Evolutionary conservation across 1,140 invertebrate species (phyloP).

Genomic region (Penaeus indicus): DNA sequence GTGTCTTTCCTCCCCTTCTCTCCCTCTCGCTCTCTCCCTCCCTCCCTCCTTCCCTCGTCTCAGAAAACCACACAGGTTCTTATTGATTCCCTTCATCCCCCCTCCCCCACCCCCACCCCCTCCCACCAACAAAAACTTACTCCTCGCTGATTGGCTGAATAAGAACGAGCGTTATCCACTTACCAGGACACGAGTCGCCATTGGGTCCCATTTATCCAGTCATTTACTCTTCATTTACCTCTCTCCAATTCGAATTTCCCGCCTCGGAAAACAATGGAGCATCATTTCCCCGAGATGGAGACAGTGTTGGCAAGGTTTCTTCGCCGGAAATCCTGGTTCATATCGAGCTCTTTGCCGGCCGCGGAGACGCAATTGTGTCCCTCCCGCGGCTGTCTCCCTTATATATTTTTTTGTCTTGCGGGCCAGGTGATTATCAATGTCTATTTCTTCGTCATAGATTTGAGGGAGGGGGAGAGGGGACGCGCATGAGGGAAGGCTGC

Average conservation of each 20-base stretch:
- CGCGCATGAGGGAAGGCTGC: too few species aligned
- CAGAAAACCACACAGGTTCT: slow-evolving; percentile 46
- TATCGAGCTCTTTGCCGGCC: background rate
- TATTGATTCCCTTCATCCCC: slow-evolving; percentile 41
- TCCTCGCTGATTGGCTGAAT: slow-evolving; percentile 60
- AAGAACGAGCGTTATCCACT: slow-evolving; percentile 57
- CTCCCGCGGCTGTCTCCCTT: background rate
- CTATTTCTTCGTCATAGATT: too few species aligned
- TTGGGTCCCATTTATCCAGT: slow-evolving; percentile 40
- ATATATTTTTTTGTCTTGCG: background rate
- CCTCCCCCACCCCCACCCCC: background rate
- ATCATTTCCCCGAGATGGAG: slow-evolving; percentile 26
- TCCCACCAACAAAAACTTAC: slow-evolving; percentile 46
- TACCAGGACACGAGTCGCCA: slow-evolving; percentile 49
- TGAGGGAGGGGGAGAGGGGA: too few species aligned
- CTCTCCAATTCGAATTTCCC: slow-evolving; percentile 42
- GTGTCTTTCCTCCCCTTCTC: background rate
- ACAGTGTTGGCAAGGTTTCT: background rate
- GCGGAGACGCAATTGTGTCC: background rate
- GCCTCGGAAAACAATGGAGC: slow-evolving; percentile 28
- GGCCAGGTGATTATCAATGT: too few species aligned
- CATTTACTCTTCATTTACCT: slow-evolving; percentile 40
- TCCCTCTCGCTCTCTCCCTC: background rate
- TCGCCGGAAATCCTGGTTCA: background rate
- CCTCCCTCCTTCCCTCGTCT: slow-evolving; percentile 11